These are phyloP conservation scores for Laticauda colubrina DNA, from an alignment of 2,113 vertebrate species.

Conservation along the genomic window DNA sequence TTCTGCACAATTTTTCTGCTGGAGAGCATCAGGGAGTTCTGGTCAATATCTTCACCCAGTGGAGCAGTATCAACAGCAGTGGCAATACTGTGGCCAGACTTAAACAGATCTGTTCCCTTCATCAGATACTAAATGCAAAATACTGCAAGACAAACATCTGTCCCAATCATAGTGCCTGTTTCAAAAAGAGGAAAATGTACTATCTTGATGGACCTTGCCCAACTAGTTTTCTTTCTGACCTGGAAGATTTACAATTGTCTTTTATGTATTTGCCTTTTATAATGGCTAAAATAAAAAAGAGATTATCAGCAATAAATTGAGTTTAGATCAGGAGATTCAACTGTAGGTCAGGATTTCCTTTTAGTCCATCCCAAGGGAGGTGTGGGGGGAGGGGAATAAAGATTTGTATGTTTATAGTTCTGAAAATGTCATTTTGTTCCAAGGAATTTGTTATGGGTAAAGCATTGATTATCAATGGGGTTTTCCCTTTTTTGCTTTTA, in stretches of 20 bases:
- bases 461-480: background rate
- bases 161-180: constrained; percentile 26
- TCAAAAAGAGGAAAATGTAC: background rate
- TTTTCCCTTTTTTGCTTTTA: background rate
- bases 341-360: background rate
- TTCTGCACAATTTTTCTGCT: constrained; percentile 92
- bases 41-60: constrained; percentile 97
- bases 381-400: background rate
- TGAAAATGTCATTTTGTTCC: background rate
- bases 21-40: constrained; percentile 93
- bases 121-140: constrained; percentile 90
- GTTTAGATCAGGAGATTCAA: background rate
- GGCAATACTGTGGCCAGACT: constrained; percentile 68
- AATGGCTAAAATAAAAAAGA: background rate
- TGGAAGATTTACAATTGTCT: background rate
- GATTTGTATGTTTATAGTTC: background rate
- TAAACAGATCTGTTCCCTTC: constrained; percentile 90
- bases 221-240: background rate
- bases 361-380: background rate
- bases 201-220: background rate
- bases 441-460: background rate
- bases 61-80: constrained; percentile 77
- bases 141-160: constrained; percentile 88
- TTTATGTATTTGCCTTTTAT: background rate
- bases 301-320: background rate